A percentile compares a stretch with the other conserved stretches of the same genome.
phyloP scores from a whole-genome alignment of 2,797 vertebrate species.

The Pelobates cultripes region DNA sequence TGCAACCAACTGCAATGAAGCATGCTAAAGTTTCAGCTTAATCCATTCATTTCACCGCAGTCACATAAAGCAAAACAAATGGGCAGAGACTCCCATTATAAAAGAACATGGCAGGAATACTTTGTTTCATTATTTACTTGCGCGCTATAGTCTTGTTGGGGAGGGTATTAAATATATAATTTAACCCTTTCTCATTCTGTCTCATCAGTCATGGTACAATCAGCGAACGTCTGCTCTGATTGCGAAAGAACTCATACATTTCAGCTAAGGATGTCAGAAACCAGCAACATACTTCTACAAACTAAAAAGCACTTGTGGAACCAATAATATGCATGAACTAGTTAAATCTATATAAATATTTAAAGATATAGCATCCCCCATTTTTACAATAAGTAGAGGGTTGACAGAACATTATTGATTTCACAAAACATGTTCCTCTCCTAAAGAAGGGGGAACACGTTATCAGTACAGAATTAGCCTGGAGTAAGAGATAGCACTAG shows the following conservation, averaged over 20 bases:
- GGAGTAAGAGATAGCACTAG: no score
- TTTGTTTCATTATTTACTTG: constrained; percentile 65
- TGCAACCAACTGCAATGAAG: constrained; percentile 76
- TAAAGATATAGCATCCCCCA: no score
- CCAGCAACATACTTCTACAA: no score
- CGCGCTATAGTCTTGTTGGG: not conserved
- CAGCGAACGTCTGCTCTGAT: not conserved
- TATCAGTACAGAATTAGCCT: no score
- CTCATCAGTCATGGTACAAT: not conserved
- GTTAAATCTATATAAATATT: no score
- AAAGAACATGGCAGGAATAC: constrained; percentile 68
- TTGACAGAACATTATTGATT: no score
- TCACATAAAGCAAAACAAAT: constrained; percentile 79
- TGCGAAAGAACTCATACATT: not conserved
- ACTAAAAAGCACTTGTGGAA: no score
- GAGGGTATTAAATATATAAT: not conserved
- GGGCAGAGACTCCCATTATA: constrained; percentile 70
- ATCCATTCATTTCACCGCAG: constrained; percentile 77
- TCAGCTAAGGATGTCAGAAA: not conserved
- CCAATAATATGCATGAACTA: no score
- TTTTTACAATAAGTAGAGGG: no score
- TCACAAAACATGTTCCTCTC: no score
- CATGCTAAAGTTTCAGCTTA: constrained; percentile 78
- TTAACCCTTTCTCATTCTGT: constrained; percentile 13
- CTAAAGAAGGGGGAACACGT: no score